phyloP scores from a whole-genome alignment of 2,113 vertebrate species.

The Percopsis transmontana region DNA sequence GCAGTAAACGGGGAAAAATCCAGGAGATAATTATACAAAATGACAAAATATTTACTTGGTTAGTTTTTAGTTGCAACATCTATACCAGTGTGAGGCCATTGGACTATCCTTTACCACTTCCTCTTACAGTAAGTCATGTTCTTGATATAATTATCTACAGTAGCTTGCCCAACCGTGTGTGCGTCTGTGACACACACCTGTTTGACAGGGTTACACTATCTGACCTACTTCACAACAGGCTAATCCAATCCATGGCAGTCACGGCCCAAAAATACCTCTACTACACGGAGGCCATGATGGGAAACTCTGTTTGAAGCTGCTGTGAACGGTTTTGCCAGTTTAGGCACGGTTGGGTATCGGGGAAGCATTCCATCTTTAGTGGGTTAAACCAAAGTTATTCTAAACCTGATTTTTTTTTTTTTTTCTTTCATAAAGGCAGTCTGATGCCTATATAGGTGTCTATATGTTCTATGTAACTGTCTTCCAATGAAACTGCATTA shows the following conservation, averaged over 20 bases:
- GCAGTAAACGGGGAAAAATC: too few species aligned
- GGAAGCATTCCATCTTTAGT: neutral
- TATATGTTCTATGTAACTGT: neutral
- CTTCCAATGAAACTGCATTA: too few species aligned
- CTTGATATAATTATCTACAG: neutral
- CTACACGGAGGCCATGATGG: neutral
- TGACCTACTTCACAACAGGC: slow-evolving; percentile 33
- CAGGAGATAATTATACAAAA: too few species aligned
- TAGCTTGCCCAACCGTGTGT: neutral
- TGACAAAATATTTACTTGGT: too few species aligned
- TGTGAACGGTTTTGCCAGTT: neutral
- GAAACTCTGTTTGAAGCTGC: neutral
- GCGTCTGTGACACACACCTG: neutral
- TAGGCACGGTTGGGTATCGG: neutral
- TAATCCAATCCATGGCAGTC: slow-evolving; percentile 22
- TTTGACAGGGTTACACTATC: neutral
- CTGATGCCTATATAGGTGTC: neutral
- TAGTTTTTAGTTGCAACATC: too few species aligned
- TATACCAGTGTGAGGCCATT: too few species aligned
- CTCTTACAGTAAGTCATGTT: too few species aligned
- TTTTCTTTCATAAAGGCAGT: neutral
- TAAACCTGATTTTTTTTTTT: neutral
- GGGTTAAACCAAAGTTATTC: neutral
- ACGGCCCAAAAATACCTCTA: too few species aligned
- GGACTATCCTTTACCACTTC: too few species aligned